phyloP scores from a whole-genome alignment of 1,140 invertebrate species.

The Leguminivora glycinivorella region DNA sequence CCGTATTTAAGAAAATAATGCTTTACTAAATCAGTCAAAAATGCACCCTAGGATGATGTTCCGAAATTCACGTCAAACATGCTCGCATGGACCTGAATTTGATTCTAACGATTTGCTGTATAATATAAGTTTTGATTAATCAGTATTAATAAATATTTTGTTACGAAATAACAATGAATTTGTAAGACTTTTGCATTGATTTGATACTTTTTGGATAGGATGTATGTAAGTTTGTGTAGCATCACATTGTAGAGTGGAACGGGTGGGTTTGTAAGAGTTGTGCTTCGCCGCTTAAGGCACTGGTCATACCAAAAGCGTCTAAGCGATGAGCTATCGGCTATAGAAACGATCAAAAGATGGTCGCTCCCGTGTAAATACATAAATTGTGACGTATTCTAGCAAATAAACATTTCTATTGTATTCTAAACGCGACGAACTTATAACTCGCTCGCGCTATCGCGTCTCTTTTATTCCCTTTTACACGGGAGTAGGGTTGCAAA shows the following conservation, averaged over 20 bases:
- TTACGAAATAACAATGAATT: slow-evolving; percentile 13
- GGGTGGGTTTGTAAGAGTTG: not conserved
- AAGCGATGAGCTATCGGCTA: no score
- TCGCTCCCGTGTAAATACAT: no score
- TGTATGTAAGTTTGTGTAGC: slow-evolving; percentile 1
- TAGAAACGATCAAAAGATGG: no score
- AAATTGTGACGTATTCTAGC: no score
- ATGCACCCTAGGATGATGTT: not conserved
- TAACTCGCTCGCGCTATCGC: no score
- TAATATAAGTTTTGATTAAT: slow-evolving; percentile 22
- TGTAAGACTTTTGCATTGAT: slow-evolving; percentile 25
- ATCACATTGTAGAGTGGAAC: not conserved
- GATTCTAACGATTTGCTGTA: slow-evolving; percentile 5
- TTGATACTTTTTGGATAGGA: slow-evolving; percentile 14
- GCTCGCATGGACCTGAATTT: not conserved
- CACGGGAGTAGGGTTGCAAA: no score
- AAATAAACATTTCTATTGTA: no score
- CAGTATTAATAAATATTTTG: slow-evolving; percentile 20
- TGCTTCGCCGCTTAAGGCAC: not conserved
- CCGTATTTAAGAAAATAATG: not conserved
- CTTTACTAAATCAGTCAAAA: not conserved
- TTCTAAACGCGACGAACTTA: no score
- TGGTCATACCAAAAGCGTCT: no score
- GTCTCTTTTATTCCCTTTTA: no score
- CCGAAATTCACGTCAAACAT: not conserved